Conservation (phyloP, 30 jellyfish, hydroid and myxozoan species). For the Nemopilema nomurai region DNA sequence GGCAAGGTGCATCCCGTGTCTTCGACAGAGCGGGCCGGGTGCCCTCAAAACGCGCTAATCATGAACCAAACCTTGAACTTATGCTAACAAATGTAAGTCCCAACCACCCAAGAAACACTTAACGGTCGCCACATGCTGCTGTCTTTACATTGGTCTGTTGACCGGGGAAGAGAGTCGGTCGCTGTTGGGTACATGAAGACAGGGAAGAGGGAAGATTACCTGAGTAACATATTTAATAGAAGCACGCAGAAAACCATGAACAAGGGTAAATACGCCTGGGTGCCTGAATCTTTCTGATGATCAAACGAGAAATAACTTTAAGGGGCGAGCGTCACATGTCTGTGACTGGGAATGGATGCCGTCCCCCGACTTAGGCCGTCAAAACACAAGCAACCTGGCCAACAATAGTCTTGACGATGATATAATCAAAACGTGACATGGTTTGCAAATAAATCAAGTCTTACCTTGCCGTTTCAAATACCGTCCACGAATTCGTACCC, state of each 20-base stretch:
- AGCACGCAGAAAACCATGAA: neutral
- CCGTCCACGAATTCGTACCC: neutral
- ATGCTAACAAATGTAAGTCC: neutral
- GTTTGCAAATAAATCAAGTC: neutral
- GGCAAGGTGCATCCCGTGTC: neutral
- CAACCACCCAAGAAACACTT: neutral
- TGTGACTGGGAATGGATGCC: neutral
- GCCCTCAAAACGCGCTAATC: neutral
- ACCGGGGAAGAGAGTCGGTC: neutral
- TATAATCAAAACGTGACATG: neutral
- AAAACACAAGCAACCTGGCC: constrained; percentile 6
- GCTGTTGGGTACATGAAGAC: neutral
- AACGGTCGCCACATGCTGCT: neutral
- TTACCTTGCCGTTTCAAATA: neutral
- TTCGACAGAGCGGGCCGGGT: neutral
- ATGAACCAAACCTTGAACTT: neutral
- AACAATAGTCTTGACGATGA: constrained; percentile 15
- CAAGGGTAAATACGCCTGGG: neutral
- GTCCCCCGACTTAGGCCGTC: constrained; percentile 20
- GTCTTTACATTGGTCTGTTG: neutral
- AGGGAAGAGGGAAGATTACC: neutral
- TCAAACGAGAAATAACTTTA: neutral
- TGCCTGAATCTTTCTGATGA: neutral
- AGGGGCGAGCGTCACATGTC: neutral
- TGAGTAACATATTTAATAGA: neutral